Conservation (phyloP, 2,797 vertebrate genomes). For the Natrix natrix region DNA sequence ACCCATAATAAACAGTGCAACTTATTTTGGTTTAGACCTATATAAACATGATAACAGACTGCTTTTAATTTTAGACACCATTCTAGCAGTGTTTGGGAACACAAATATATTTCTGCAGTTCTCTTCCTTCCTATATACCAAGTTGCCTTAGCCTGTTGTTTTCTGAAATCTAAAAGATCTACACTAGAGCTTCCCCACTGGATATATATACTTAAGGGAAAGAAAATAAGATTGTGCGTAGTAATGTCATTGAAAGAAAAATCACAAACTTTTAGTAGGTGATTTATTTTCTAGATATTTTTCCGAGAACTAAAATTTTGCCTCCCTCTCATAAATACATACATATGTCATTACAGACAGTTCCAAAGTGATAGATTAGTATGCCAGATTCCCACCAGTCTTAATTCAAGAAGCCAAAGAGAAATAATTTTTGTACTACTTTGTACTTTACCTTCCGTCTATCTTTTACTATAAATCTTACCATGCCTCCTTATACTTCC, state of each 20-base stretch:
- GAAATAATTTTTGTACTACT: not conserved
- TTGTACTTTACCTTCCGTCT: not conserved
- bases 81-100: not conserved
- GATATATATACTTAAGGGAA: not conserved
- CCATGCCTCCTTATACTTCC: not conserved
- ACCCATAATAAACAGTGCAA: not conserved
- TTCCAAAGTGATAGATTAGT: not conserved
- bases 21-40: not conserved
- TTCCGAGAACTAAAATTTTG: not conserved
- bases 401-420: slow-evolving; percentile 1
- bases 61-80: not conserved
- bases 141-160: not conserved
- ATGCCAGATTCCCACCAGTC: not conserved
- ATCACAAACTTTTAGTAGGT: not conserved
- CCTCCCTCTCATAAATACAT: not conserved
- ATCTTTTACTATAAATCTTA: not conserved
- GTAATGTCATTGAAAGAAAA: not conserved
- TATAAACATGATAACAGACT: not conserved
- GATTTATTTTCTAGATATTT: not conserved
- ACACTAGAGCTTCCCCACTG: not conserved
- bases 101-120: not conserved
- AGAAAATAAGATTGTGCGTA: not conserved
- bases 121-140: not conserved
- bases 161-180: not conserved
- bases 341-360: not conserved